Evolutionary conservation across 2,888 invertebrate genomes (phyloP), one percentile per base, ranked within the genome.

Genomic region (Macaria liturata): DNA sequence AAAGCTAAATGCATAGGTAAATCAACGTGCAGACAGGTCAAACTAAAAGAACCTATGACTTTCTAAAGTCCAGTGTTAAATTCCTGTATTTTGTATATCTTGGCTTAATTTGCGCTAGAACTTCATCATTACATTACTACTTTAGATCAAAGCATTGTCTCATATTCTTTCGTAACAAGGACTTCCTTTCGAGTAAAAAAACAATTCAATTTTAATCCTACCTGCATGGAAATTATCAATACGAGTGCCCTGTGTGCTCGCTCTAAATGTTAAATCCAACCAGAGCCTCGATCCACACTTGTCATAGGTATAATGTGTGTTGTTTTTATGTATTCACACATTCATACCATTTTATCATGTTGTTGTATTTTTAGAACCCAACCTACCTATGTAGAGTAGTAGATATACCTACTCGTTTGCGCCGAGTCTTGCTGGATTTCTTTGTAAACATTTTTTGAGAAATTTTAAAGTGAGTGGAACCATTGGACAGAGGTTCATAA

Each of bases 351-450:
- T 89, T 89, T 90, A 91, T 89, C 88, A 84, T 82, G 81, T 82
- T 80, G 79, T 78, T 81, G 84, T 91, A 90, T 90, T 89, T 89
- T 87, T 90, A 91, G 90, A 88, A 86, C 78, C 65, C 75, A 71
- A 76, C 62, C 45, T 67, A 65, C 62, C 45, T 67, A 65, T 54
- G 52, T 59, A 45, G 45, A 53, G 51, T 57, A 53, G 51, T 57
- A 62, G 51, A 46, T 59, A 58, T 63, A 51, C n/a, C 42, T 58
- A 61, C 72, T 78, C 80, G 80, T 81, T 78, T 80, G 82, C 78
- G 81, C 81, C 79, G 56, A 59, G 48, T 79, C 76, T 75, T 78
- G 80, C 81, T 83, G 81, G 81, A 83, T 83, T 84, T 82, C 83
- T 83, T 83, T 83, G 81, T 84, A 84, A 86, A 86, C 79, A 86